Evolutionary conservation across 2,888 invertebrate genomes (phyloP).

Genomic region (Mythimna albipuncta): DNA sequence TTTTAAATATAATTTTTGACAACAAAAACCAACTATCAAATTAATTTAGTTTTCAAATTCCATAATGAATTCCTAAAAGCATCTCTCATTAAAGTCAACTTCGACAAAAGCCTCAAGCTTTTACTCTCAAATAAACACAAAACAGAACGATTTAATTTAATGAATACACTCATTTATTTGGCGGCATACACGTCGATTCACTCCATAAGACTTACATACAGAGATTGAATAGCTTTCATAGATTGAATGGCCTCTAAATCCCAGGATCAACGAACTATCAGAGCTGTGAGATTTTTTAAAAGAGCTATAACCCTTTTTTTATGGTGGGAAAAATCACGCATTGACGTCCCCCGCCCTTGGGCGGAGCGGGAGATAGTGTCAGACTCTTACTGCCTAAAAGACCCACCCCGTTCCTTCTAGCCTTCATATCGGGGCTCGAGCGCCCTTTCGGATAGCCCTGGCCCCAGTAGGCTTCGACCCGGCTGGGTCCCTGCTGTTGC

Average conservation of each 20-base stretch:
- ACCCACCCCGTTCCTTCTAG: no score
- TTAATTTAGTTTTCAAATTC: background rate
- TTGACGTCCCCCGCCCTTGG: no score
- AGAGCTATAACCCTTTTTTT: no score
- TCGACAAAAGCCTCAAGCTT: background rate
- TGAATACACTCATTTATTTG: constrained; percentile 13
- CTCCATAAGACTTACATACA: background rate
- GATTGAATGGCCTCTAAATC: constrained; percentile 8
- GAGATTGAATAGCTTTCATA: background rate
- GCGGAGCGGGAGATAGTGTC: no score
- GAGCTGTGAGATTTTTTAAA: no score
- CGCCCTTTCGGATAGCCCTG: no score
- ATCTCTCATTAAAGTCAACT: constrained; percentile 5
- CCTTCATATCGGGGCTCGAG: no score
- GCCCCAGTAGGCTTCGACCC: no score
- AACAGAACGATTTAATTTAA: constrained; percentile 24
- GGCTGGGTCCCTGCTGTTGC: no score
- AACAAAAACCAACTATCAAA: background rate
- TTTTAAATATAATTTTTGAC: background rate
- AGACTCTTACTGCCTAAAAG: no score
- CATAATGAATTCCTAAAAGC: background rate
- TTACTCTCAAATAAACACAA: constrained; percentile 12
- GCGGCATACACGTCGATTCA: constrained; percentile 12
- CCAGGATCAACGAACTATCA: background rate
- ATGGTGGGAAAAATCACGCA: no score